These are phyloP conservation scores for Parthenolecanium corni DNA, from an alignment of 2,888 invertebrate species.

Conservation along the genomic window DNA sequence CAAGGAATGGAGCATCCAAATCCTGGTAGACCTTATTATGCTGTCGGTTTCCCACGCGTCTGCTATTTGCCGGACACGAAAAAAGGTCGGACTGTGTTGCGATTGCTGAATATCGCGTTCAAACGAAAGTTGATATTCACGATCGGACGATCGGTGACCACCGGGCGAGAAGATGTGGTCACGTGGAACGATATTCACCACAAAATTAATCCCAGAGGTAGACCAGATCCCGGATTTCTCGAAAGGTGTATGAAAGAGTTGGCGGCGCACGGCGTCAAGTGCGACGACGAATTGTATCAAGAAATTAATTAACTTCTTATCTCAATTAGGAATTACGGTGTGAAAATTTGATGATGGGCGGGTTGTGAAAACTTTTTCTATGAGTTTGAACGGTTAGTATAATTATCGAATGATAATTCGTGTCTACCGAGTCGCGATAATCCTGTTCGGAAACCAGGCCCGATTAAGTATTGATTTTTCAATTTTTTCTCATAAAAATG, in stretches of 20 bases:
- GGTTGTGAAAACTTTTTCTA: too few relatives aligned
- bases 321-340: too few relatives aligned
- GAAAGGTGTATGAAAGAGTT: slow-evolving; percentile 51
- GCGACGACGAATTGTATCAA: slow-evolving; percentile 33
- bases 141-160: slow-evolving; percentile 75
- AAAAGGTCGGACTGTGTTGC: slow-evolving; percentile 49
- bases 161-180: slow-evolving; percentile 80
- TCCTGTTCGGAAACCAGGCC: too few relatives aligned
- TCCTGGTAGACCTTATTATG: slow-evolving; percentile 76
- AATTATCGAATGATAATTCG: too few relatives aligned
- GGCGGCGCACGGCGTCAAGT: slow-evolving; percentile 47
- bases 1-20: slow-evolving; percentile 68
- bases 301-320: slow-evolving; percentile 15
- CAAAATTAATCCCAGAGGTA: slow-evolving; percentile 63
- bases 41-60: slow-evolving; percentile 72
- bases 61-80: slow-evolving; percentile 75
- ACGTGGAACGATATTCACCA: slow-evolving; percentile 86
- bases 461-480: too few relatives aligned
- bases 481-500: too few relatives aligned
- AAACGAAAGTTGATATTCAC: slow-evolving; percentile 72
- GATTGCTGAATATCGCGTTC: slow-evolving; percentile 68
- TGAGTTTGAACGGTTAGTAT: too few relatives aligned
- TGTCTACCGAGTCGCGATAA: too few relatives aligned
- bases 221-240: slow-evolving; percentile 65
- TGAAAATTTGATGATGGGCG: too few relatives aligned